Base-by-base conservation (phyloP, 1,140 invertebrate species). In the Cydia splendana region DNA sequence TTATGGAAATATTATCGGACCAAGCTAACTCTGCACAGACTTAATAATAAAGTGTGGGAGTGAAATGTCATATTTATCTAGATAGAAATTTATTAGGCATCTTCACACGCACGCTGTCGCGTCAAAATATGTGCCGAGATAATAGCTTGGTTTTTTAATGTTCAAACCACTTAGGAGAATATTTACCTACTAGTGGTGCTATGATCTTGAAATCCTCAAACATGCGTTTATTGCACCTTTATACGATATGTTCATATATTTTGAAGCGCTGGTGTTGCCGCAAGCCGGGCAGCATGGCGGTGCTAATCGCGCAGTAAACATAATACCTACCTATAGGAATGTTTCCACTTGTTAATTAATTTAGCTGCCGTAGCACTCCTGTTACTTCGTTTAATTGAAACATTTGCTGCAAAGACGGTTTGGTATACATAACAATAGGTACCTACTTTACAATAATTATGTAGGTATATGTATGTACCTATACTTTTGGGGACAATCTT, bases 271-370 rank as follows among this genome's bases (percentile, higher is more conserved):
- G 18, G 1, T 15, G 51, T 13, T 28, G 45, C 51, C 18, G 18
- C 45, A n/a, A 4, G 42, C 18, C 73, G 3, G 20, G 13, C 45
- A 15, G 53, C 20, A 57, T 45, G 74, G 4, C 18, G 74, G 74
- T 75, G 74, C 53, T 75, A 75, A 75, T 53, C 45, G 45, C 24
- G 38, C 74, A 53, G 53, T 24, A 75, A 75, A 75, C 45, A 53
- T 75, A 51, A 57, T 53, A 53, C 74, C 9, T 75, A 48, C 7
- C 12, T 7, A 57, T 75, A 51, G 74, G 45, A 75, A 75, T 53
- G 45, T 75, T 75, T 75, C 45, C 24, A 75, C 30, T 51, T 53
- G 45, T 57, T 75, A 53, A 75, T 75, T 75, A 75, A 53, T 53
- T 51, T 75, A 30, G 74, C 45, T 75, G 48, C 74, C 74, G 24